Conservation (phyloP, 1,140 invertebrate species). For the Triops cancriformis region DNA sequence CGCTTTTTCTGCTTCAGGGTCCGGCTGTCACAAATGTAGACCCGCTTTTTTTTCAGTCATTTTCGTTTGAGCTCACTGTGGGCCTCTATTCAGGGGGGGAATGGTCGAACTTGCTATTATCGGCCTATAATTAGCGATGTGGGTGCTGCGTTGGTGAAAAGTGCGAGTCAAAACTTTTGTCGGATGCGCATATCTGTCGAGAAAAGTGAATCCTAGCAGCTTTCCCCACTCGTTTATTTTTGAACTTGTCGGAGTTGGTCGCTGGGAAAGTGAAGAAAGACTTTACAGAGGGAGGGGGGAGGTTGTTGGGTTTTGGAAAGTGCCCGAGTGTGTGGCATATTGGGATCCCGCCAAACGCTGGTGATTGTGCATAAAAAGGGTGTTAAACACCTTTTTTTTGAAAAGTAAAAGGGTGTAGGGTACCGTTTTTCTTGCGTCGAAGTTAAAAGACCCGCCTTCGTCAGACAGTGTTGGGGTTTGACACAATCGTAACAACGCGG, state of each 20-base stretch:
- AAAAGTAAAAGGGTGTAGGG: not conserved
- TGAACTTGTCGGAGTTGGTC: not conserved
- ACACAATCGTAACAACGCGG: not conserved
- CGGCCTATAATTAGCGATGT: not conserved
- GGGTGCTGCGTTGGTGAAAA: not conserved
- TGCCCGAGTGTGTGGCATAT: not conserved
- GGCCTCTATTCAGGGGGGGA: no score
- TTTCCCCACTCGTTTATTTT: conserved; percentile 10
- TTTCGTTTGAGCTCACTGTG: no score
- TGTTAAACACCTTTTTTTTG: not conserved
- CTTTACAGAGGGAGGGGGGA: not conserved
- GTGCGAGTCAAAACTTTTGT: not conserved
- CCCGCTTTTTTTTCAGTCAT: no score
- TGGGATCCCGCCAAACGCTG: not conserved
- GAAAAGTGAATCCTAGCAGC: not conserved
- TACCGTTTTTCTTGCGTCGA: no score
- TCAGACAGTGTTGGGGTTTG: no score
- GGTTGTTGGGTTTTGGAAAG: not conserved
- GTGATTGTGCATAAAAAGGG: conserved; percentile 5
- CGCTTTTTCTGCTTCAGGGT: no score
- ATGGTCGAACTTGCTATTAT: not conserved
- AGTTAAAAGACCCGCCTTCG: no score
- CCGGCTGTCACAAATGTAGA: no score
- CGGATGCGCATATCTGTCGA: no score
- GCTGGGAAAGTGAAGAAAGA: not conserved